Conservation (phyloP, 1,140 invertebrate genomes). For the Bombus confusus region DNA sequence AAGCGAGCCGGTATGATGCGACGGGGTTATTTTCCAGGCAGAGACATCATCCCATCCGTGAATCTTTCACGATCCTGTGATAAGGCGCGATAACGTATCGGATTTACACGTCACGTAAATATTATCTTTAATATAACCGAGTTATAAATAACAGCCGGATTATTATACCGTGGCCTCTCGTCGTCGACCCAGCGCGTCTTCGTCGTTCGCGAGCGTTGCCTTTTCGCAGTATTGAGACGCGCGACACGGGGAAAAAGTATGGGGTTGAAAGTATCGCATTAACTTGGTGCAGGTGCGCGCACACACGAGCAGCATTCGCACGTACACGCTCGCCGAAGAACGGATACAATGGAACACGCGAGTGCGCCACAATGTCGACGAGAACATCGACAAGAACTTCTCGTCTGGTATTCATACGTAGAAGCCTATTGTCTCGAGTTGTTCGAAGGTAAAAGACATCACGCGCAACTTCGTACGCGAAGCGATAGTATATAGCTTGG, state of each 20-base stretch:
- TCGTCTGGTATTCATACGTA: conserved; percentile 71
- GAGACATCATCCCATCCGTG: conserved; percentile 5
- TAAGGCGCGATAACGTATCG: conserved; percentile 60
- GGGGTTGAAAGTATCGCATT: conserved; percentile 61
- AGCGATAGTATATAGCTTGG: background rate
- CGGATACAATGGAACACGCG: conserved; percentile 44
- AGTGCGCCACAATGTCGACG: conserved; percentile 55
- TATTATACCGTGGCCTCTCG: no score
- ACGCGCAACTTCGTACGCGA: conserved; percentile 50
- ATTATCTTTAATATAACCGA: conserved; percentile 51
- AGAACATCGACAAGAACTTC: conserved; percentile 63
- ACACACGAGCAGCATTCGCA: no score
- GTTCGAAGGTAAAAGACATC: conserved; percentile 71
- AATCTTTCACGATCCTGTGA: conserved; percentile 37
- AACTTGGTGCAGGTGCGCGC: conserved; percentile 9
- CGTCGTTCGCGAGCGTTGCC: no score
- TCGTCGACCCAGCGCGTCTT: background rate
- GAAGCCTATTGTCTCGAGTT: conserved; percentile 73
- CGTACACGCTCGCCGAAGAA: background rate
- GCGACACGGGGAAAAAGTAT: conserved; percentile 26
- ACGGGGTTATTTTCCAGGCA: conserved; percentile 5
- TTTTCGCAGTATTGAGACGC: background rate
- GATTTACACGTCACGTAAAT: conserved; percentile 56
- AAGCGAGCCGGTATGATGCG: background rate
- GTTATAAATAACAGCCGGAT: conserved; percentile 61